phyloP scores from a whole-genome alignment of 2,113 vertebrate species.

The Sturnus vulgaris region DNA sequence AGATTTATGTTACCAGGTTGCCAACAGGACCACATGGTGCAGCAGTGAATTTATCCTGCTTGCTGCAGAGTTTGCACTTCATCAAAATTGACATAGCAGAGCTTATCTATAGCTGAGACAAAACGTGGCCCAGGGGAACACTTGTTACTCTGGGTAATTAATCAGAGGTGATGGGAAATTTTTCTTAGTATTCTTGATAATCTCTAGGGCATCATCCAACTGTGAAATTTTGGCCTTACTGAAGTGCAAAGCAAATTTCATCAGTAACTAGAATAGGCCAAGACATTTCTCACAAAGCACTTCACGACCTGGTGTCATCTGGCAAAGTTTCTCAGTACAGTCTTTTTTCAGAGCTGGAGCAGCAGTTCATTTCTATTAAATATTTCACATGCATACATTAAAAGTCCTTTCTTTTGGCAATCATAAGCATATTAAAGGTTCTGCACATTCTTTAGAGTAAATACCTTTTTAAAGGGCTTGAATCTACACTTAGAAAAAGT shows the following conservation, averaged over 20 bases:
- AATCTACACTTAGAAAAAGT: neutral
- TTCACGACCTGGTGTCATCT: conserved; percentile 46
- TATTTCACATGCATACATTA: neutral
- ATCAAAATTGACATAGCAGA: neutral
- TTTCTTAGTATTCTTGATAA: conserved; percentile 35
- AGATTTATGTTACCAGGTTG: neutral
- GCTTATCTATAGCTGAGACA: conserved; percentile 2
- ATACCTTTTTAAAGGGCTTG: neutral
- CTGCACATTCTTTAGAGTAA: neutral
- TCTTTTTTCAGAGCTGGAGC: neutral
- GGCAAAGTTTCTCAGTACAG: neutral
- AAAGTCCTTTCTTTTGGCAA: neutral
- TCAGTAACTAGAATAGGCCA: conserved; percentile 36
- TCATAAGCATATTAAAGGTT: neutral
- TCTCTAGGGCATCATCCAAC: conserved; percentile 50
- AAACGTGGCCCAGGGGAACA: neutral
- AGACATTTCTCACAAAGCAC: conserved; percentile 55
- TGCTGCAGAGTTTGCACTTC: neutral
- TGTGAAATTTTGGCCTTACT: conserved; percentile 41
- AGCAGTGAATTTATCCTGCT: neutral
- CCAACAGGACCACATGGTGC: neutral
- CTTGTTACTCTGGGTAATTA: conserved; percentile 36
- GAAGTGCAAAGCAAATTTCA: conserved; percentile 49
- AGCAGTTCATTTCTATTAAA: neutral
- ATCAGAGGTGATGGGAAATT: conserved; percentile 55